phyloP scores from a whole-genome alignment of 2,797 vertebrate genomes.

The Chloroceryle inda region DNA sequence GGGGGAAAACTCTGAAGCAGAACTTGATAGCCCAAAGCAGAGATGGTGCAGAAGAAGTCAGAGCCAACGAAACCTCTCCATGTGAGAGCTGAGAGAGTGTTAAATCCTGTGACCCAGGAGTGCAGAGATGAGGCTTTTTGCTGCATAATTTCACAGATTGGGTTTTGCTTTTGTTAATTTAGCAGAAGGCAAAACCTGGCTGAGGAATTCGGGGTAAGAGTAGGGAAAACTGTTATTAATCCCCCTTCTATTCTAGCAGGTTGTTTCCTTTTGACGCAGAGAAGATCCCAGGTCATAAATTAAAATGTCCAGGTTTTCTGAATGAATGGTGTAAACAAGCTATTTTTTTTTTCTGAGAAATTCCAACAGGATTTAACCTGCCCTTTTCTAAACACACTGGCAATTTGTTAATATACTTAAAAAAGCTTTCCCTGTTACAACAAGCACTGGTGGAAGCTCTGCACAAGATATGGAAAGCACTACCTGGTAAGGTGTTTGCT shows the following conservation, averaged over 20 bases:
- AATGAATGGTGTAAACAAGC: background rate
- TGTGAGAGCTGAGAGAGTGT: background rate
- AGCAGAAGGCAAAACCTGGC: background rate
- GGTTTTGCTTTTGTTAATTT: background rate
- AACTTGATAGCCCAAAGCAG: background rate
- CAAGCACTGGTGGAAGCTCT: background rate
- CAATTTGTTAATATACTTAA: background rate
- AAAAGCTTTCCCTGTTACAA: background rate
- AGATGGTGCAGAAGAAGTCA: background rate
- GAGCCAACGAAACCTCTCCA: background rate
- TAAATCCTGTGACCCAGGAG: background rate
- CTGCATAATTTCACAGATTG: background rate
- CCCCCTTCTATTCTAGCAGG: fast-evolving
- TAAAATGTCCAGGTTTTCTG: background rate
- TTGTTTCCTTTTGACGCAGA: background rate
- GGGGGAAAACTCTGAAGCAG: background rate
- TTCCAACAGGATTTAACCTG: background rate
- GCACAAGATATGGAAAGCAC: background rate
- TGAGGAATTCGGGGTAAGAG: background rate
- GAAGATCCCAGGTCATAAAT: background rate
- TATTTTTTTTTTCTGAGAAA: background rate
- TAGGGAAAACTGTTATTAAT: background rate
- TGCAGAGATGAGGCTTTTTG: background rate
- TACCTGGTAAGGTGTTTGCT: background rate
- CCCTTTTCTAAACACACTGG: background rate